phyloP scores from a whole-genome alignment of 2,797 vertebrate genomes.

The Sitta carolinensis region DNA sequence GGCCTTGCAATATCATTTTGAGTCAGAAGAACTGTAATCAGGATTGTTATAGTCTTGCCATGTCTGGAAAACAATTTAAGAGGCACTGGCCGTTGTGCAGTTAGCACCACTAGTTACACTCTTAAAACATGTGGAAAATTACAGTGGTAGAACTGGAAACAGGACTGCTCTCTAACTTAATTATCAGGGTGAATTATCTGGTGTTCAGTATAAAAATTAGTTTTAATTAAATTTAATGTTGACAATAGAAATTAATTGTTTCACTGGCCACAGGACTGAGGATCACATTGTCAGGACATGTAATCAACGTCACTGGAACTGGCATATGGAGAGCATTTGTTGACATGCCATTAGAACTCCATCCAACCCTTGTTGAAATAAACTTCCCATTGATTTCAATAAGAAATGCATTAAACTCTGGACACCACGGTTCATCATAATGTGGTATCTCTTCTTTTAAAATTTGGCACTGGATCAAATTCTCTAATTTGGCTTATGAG shows the following conservation, averaged over 20 bases:
- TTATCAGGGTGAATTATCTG: background rate
- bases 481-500: background rate
- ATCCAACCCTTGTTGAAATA: conserved; percentile 1
- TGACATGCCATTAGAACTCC: background rate
- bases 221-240: conserved; percentile 6
- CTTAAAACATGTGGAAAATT: background rate
- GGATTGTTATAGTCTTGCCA: background rate
- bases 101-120: background rate
- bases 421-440: background rate
- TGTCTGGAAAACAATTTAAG: background rate
- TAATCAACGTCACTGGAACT: background rate
- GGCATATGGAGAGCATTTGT: conserved; percentile 16
- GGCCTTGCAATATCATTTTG: background rate
- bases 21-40: background rate
- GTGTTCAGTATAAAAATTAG: background rate
- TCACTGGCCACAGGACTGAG: background rate
- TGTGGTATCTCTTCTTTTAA: conserved; percentile 22
- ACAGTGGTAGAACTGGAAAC: background rate
- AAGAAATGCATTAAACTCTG: conserved; percentile 31
- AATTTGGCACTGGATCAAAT: background rate
- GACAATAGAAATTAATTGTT: background rate
- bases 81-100: background rate
- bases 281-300: background rate
- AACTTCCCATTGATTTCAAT: conserved; percentile 40
- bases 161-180: background rate